Percentiles rank a stretch among this genome's conserved stretches.
These are phyloP conservation scores for Gallinago jamesoni DNA, from an alignment of 2,113 vertebrate genomes.

Conservation along the genomic window DNA sequence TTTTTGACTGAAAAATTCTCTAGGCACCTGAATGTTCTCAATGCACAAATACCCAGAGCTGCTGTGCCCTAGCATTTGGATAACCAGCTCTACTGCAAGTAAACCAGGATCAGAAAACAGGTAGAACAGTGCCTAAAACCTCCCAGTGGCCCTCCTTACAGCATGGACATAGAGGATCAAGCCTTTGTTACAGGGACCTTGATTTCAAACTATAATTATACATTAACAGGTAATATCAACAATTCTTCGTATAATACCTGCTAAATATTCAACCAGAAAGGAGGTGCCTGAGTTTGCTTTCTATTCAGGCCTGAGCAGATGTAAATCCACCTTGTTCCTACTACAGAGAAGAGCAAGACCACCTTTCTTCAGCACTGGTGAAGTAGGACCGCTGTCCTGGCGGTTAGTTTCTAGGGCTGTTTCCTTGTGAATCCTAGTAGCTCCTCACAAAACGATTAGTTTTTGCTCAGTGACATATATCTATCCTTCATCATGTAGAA, in stretches of 20 bases:
- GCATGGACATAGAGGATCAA: neutral
- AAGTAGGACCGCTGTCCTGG: neutral
- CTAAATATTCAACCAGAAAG: neutral
- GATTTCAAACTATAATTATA: neutral
- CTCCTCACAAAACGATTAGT: neutral
- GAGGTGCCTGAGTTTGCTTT: neutral
- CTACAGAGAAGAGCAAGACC: neutral
- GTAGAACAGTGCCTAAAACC: neutral
- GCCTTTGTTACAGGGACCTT: neutral
- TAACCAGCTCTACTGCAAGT: neutral
- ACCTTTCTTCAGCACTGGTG: neutral
- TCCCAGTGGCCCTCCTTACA: neutral
- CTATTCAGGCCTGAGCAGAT: neutral
- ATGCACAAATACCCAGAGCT: neutral
- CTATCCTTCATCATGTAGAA: neutral
- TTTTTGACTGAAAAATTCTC: neutral
- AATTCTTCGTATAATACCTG: neutral
- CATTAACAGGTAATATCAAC: neutral
- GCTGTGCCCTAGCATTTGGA: neutral
- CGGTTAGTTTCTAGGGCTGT: neutral
- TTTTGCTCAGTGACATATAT: neutral
- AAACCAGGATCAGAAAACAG: neutral
- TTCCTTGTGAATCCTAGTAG: neutral
- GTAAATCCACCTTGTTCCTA: neutral
- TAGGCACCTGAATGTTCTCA: neutral